These are phyloP conservation scores for Tineola bisselliella DNA, from an alignment of 2,888 invertebrate genomes.

Conservation along the genomic window DNA sequence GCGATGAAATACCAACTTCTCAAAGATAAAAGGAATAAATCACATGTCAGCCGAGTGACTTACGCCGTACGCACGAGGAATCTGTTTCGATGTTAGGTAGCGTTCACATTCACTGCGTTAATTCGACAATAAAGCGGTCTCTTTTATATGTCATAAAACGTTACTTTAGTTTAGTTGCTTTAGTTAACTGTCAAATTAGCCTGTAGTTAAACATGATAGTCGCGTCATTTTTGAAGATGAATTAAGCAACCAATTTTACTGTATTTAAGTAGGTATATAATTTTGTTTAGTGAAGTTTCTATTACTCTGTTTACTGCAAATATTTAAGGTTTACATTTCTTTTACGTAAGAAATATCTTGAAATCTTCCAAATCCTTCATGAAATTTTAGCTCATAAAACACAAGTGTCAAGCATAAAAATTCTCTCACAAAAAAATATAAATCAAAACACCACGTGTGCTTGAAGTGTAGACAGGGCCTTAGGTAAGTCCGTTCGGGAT, in stretches of 20 bases:
- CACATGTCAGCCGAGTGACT: constrained; percentile 51
- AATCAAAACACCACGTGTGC: not conserved
- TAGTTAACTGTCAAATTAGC: not conserved
- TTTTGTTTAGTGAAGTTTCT: too few relatives aligned
- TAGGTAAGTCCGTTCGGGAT: constrained; percentile 2
- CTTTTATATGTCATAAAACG: constrained; percentile 24
- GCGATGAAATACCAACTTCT: constrained; percentile 44
- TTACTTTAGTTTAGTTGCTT: constrained; percentile 14
- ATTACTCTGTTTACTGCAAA: too few relatives aligned
- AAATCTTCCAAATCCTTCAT: not conserved
- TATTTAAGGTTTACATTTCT: too few relatives aligned
- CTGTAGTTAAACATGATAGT: too few relatives aligned
- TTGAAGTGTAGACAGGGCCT: not conserved
- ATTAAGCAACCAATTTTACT: too few relatives aligned
- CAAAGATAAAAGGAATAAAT: constrained; percentile 59
- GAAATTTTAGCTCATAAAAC: not conserved
- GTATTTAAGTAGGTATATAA: too few relatives aligned
- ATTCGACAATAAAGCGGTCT: constrained; percentile 19
- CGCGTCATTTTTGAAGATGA: too few relatives aligned
- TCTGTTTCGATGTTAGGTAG: constrained; percentile 15
- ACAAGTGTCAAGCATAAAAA: not conserved
- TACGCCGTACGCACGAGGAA: constrained; percentile 39
- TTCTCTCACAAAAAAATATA: not conserved
- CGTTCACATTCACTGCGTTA: constrained; percentile 17
- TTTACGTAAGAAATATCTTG: too few relatives aligned